Conservation (phyloP, 2,888 invertebrate genomes). For the Rotaria sp. region DNA sequence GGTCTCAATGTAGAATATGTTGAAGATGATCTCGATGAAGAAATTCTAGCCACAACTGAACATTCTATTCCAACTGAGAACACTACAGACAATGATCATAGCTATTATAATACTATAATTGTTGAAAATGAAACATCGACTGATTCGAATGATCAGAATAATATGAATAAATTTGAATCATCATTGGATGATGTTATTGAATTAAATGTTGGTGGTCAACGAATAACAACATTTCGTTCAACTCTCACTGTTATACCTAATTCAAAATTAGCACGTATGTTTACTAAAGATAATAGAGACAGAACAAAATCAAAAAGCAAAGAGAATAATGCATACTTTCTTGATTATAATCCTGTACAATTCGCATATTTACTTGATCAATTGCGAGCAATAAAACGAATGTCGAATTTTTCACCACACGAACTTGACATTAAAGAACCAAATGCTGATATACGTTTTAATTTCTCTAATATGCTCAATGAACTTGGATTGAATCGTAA, state of each 20-base stretch:
- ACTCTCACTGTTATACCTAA: background rate
- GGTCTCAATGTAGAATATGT: background rate
- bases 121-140: background rate
- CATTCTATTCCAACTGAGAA: background rate
- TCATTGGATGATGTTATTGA: background rate
- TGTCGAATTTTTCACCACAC: background rate
- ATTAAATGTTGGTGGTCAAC: slow-evolving; percentile 5
- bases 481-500: background rate
- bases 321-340: background rate
- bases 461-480: background rate
- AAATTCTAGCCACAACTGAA: background rate
- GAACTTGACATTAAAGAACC: background rate
- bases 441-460: background rate
- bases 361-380: background rate
- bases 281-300: background rate
- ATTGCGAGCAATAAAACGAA: background rate
- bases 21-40: background rate
- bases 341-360: background rate
- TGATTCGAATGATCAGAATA: background rate
- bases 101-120: background rate
- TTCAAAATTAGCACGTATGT: background rate
- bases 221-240: background rate
- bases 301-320: background rate
- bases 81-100: background rate
- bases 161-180: background rate